These are phyloP conservation scores for Saccopteryx bilineata DNA, from an alignment of 2,113 vertebrate species.

Conservation along the genomic window DNA sequence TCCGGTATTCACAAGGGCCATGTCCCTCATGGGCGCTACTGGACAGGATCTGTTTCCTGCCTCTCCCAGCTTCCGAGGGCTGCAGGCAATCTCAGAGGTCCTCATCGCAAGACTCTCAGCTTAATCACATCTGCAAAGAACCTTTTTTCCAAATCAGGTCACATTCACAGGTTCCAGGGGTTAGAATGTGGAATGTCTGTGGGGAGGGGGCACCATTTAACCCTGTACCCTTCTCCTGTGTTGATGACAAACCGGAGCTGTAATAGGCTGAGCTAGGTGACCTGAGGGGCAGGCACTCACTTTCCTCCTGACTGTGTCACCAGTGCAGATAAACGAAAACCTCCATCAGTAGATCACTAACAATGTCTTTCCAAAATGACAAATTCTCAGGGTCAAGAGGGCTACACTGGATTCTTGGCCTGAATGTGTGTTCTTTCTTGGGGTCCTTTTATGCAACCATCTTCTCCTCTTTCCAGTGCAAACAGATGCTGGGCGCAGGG, in stretches of 20 bases:
- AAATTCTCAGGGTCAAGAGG: background rate
- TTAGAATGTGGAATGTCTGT: background rate
- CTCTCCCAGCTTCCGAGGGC: background rate
- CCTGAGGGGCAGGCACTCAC: too few relatives aligned
- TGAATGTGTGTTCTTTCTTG: background rate
- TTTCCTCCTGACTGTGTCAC: background rate
- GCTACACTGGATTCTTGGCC: background rate
- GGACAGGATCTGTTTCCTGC: rapidly evolving
- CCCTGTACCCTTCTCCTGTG: background rate
- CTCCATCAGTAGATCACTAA: background rate
- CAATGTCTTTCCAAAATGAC: background rate
- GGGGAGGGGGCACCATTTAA: rapidly evolving
- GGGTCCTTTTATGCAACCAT: background rate
- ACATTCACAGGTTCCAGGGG: background rate
- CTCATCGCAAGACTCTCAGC: background rate
- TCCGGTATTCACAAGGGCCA: background rate
- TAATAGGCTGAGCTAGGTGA: background rate
- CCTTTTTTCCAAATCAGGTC: background rate
- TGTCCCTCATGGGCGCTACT: rapidly evolving
- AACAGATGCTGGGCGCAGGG: rapidly evolving
- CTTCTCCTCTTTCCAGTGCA: background rate
- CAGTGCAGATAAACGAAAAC: background rate
- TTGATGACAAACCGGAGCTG: background rate
- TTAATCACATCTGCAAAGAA: background rate
- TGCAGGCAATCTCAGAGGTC: background rate